Conservation (phyloP, 1,140 invertebrate genomes). For the Achatina immaculata region DNA sequence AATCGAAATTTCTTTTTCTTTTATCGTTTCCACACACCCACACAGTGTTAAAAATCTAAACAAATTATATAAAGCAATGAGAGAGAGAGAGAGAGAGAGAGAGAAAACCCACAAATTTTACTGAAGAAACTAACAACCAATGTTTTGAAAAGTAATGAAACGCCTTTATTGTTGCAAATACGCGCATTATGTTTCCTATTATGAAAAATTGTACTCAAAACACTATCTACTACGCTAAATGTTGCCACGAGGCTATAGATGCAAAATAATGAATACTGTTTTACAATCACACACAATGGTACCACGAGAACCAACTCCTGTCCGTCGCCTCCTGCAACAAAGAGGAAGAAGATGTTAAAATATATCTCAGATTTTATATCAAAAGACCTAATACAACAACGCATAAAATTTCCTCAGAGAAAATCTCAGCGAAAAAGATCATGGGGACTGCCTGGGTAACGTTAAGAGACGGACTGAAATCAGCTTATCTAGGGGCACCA, state of each 20-base stretch:
- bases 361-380: not conserved
- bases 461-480: not conserved
- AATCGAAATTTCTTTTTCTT: too few relatives aligned
- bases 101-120: too few relatives aligned
- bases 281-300: constrained; percentile 21
- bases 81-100: too few relatives aligned
- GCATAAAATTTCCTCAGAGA: not conserved
- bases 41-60: too few relatives aligned
- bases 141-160: not conserved
- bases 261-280: not conserved
- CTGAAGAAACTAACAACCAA: too few relatives aligned
- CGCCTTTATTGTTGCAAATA: constrained; percentile 34
- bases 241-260: constrained; percentile 2
- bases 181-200: constrained; percentile 20
- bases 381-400: not conserved
- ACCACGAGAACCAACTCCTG: not conserved
- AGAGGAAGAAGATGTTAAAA: not conserved
- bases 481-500: not conserved
- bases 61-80: too few relatives aligned
- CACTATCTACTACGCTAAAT: constrained; percentile 5
- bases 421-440: not conserved
- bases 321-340: not conserved
- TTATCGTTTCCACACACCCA: too few relatives aligned
- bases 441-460: not conserved
- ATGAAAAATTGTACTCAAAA: constrained; percentile 20